phyloP scores from a whole-genome alignment of 1,140 invertebrate genomes.

The Apocrypta bakeri region DNA sequence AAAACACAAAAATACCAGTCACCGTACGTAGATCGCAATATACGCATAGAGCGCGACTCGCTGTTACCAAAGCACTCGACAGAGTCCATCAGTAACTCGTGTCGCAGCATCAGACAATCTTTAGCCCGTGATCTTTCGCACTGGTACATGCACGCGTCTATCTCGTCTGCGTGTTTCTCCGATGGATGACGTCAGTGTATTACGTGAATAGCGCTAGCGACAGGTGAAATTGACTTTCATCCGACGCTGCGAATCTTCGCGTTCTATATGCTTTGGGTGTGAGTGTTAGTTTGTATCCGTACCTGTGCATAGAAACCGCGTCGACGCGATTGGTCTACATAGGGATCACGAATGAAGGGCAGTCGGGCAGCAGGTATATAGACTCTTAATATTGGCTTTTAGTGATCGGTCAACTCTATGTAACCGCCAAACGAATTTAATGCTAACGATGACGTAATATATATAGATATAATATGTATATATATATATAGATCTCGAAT shows the following conservation, averaged over 20 bases:
- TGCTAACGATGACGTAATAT: too few relatives aligned
- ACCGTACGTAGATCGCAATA: neutral
- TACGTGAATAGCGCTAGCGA: slow-evolving; percentile 43
- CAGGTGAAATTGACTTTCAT: slow-evolving; percentile 63
- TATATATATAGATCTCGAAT: too few relatives aligned
- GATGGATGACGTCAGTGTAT: slow-evolving; percentile 47
- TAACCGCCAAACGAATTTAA: too few relatives aligned
- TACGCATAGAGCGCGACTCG: neutral
- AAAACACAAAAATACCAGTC: neutral
- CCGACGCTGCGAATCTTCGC: neutral
- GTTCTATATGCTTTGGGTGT: neutral
- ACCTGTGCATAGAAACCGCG: neutral
- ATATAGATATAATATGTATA: too few relatives aligned
- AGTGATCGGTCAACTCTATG: neutral
- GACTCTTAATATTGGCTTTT: neutral
- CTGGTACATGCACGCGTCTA: neutral
- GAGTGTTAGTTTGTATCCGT: neutral
- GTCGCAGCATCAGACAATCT: neutral
- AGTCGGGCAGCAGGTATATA: neutral
- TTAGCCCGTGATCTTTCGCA: neutral
- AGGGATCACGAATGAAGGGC: neutral
- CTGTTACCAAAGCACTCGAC: neutral
- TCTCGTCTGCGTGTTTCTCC: slow-evolving; percentile 9
- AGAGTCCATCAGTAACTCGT: neutral
- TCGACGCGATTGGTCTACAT: neutral